Evolutionary conservation across 2,113 vertebrate genomes (phyloP), one percentile per base, ranked within the genome.

Genomic region (Beaufortia kweichowensis): DNA sequence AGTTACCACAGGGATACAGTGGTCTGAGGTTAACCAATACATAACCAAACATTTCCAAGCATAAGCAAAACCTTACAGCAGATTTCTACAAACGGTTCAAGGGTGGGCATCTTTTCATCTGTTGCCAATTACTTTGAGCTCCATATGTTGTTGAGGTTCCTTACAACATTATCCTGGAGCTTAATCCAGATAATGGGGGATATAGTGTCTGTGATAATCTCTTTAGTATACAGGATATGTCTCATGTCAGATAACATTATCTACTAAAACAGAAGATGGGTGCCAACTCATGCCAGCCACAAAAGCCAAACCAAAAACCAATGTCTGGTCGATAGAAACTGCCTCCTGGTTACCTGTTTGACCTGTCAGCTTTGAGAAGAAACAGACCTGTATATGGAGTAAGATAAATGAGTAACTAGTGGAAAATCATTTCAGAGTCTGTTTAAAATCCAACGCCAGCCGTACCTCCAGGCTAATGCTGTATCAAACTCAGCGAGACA

Each of bases 371-470:
- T 59, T 84, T 90, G 91, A 91, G 83, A 81, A 80, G 86, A 88
- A 91, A 77, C 91, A 93, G 92, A 80, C 80, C 85, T 56, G 76
- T 83, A 80, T 87, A 83, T 88, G 84, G 81, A 82, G 80, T 56
- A 86, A 88, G 88, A 91, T 88, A 84, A 92, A 91, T 91, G 88
- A 90, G 83, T 65, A 59, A 84, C 33, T 64, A 76, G 59, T 80
- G 86, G 87, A 90, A 90, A 91, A 89, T 86, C 80, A 88, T 91
- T 88, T 86, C 67, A 78, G 80, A 84, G 81, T 88, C 89, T 88
- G 82, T 83, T 88, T 84, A 82, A 87, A 88, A 87, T 87, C 82
- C 82, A 80, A 79, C 84, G 84, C 50, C 79, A 86, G 84, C 53
- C 81, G 15, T 79, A 61, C 79, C 87, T 86, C 78, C 66, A 74